Evolutionary conservation across 2,888 invertebrate species (phyloP).

Genomic region (Apoderus coryli): DNA sequence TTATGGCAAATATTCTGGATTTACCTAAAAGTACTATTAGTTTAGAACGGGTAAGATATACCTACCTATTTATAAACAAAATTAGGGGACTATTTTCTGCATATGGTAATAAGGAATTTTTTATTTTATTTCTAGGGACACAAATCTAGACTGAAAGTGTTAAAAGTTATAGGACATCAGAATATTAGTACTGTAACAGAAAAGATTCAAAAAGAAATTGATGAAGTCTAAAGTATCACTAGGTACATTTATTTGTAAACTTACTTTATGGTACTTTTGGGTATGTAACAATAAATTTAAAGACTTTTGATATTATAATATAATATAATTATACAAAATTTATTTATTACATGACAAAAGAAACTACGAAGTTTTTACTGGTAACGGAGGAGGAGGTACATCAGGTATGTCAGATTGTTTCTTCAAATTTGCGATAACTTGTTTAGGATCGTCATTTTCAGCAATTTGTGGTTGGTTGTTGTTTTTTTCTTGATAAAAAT

Average conservation of each 20-base stretch:
- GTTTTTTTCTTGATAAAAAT: too few species aligned
- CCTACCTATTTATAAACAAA: too few species aligned
- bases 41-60: constrained; percentile 38
- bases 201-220: constrained; percentile 33
- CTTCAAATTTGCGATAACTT: constrained; percentile 20
- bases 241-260: too few species aligned
- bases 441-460: constrained; percentile 17
- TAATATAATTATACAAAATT: too few species aligned
- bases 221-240: constrained; percentile 10
- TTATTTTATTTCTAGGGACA: constrained; percentile 11
- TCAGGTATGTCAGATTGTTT: constrained; percentile 22
- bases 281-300: constrained; percentile 1
- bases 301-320: too few species aligned
- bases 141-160: constrained; percentile 36
- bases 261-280: not conserved
- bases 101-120: not conserved
- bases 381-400: constrained; percentile 22
- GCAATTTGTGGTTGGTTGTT: too few species aligned
- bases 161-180: constrained; percentile 37
- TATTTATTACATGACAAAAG: too few species aligned
- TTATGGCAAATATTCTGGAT: constrained; percentile 50
- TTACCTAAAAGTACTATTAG: constrained; percentile 54
- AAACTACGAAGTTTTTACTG: constrained; percentile 15
- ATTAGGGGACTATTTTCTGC: too few species aligned
- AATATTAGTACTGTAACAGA: constrained; percentile 34